A percentile compares a stretch with the other conserved stretches of the same genome.
These are phyloP conservation scores for Typhlichthys eigenmanni DNA, from an alignment of 2,797 vertebrate genomes.

Conservation along the genomic window DNA sequence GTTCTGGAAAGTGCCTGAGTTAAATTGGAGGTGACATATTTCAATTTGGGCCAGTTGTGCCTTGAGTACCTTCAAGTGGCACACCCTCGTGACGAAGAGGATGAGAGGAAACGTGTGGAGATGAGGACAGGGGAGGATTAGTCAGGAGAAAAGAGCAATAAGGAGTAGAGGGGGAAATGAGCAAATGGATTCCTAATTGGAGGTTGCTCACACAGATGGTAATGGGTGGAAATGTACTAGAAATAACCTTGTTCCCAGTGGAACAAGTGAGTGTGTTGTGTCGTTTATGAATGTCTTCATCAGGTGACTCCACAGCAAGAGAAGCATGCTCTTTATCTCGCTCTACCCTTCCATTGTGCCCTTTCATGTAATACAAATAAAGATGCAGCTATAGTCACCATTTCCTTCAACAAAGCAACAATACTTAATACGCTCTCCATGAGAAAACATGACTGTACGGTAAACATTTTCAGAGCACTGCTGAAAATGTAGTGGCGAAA, in stretches of 20 bases:
- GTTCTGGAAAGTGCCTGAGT: conserved; percentile 29
- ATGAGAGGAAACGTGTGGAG: neutral
- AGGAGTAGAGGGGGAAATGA: conserved; percentile 36
- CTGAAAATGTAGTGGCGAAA: too few species aligned
- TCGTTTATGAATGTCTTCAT: conserved; percentile 15
- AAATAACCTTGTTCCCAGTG: conserved; percentile 24
- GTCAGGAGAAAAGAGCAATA: neutral
- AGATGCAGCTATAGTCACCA: neutral
- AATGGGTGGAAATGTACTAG: conserved; percentile 45
- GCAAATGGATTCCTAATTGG: conserved; percentile 48
- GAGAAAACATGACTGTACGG: too few species aligned
- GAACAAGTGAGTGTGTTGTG: conserved; percentile 31
- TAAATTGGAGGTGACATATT: conserved; percentile 35
- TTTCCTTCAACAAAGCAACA: too few species aligned
- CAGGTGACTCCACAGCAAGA: conserved; percentile 21
- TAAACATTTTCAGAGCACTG: too few species aligned
- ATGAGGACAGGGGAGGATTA: conserved; percentile 2
- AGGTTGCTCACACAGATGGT: conserved; percentile 31
- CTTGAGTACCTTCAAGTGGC: conserved; percentile 17
- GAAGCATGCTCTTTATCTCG: neutral
- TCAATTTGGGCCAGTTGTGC: conserved; percentile 18
- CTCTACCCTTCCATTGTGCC: neutral
- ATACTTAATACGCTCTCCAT: too few species aligned
- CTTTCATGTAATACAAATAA: neutral
- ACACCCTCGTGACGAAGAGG: neutral